phyloP scores from a whole-genome alignment of 2,797 vertebrate species.

The Sebastes trivittatus region DNA sequence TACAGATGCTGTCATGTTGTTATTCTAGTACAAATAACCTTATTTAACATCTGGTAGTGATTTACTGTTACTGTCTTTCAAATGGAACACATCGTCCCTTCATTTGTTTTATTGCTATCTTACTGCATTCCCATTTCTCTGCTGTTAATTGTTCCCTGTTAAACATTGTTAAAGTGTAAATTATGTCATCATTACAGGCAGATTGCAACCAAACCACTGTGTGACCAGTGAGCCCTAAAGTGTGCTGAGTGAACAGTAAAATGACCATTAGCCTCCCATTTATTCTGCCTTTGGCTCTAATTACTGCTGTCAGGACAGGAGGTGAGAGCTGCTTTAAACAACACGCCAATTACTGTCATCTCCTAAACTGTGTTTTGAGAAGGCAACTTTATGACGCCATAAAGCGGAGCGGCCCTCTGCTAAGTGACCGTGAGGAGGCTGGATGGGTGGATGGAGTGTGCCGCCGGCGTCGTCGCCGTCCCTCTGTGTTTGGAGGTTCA shows the following conservation, averaged over 20 bases:
- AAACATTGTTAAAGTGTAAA: background rate
- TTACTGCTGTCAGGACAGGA: constrained; percentile 78
- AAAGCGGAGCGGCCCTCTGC: constrained; percentile 72
- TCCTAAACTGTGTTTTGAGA: constrained; percentile 81
- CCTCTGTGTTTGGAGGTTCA: constrained; percentile 26
- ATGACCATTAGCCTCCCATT: constrained; percentile 45
- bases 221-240: constrained; percentile 15
- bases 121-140: background rate
- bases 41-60: background rate
- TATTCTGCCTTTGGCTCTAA: constrained; percentile 72
- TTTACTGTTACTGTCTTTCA: background rate
- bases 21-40: background rate
- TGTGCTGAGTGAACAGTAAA: constrained; percentile 42
- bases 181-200: background rate
- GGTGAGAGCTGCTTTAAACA: constrained; percentile 79
- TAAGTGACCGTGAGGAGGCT: constrained; percentile 56
- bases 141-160: too few relatives aligned
- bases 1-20: background rate
- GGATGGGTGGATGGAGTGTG: constrained; percentile 55
- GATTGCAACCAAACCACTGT: background rate
- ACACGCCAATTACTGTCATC: constrained; percentile 79
- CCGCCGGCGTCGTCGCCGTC: background rate
- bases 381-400: constrained; percentile 85
- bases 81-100: background rate
- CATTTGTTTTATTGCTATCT: background rate